Conservation (phyloP, 2,113 vertebrate genomes). For the Abramis brama region DNA sequence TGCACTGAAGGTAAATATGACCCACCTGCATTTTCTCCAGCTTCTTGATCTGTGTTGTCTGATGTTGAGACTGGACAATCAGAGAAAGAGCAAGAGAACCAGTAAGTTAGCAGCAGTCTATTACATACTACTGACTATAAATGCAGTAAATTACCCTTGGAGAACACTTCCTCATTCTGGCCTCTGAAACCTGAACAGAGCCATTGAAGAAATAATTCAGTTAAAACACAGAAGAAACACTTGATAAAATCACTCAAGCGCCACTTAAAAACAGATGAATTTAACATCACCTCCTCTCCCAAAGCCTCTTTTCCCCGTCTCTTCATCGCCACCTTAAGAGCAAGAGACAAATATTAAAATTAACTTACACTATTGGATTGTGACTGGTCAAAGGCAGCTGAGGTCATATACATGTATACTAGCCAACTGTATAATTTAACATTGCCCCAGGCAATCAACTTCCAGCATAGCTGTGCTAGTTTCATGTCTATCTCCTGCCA, state of each 20-base stretch:
- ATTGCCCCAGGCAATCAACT: not conserved
- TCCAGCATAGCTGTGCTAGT: not conserved
- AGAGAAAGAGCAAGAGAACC: not conserved
- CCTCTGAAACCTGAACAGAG: conserved; percentile 70
- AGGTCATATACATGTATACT: not conserved
- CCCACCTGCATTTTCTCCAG: conserved; percentile 9
- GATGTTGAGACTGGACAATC: not conserved
- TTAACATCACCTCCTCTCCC: conserved; percentile 64
- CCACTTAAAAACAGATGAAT: not conserved
- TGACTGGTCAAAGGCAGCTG: not conserved
- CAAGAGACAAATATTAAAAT: not conserved
- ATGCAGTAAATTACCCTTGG: conserved; percentile 49
- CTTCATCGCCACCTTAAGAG: conserved; percentile 54
- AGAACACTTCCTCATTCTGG: conserved; percentile 66
- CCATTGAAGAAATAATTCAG: not conserved
- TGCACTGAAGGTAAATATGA: not conserved
- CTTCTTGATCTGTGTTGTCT: conserved; percentile 1
- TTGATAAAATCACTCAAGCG: not conserved
- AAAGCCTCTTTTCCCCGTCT: conserved; percentile 51
- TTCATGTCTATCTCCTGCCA: not conserved
- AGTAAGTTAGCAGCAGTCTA: not conserved
- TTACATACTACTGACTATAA: not conserved
- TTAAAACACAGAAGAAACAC: not conserved
- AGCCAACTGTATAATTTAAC: not conserved
- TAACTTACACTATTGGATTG: not conserved